A percentile compares a stretch with the other conserved stretches of the same genome.
These are phyloP conservation scores for Parapristionchus giblindavisi DNA, from an alignment of 2,888 invertebrate genomes.

Conservation along the genomic window DNA sequence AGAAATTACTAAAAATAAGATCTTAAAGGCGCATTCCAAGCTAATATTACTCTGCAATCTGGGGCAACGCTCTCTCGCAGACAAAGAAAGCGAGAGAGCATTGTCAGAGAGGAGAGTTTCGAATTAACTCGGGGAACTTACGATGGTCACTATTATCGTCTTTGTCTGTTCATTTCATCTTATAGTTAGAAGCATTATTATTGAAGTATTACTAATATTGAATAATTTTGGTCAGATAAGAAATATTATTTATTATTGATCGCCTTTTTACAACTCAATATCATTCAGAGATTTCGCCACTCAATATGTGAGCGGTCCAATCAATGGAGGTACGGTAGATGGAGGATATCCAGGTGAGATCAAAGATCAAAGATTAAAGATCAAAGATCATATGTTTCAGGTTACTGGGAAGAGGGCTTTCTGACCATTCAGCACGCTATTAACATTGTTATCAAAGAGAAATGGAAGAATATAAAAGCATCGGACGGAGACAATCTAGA, in stretches of 20 bases:
- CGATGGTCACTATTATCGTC: no score
- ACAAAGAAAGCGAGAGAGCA: background rate
- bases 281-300: constrained; percentile 45
- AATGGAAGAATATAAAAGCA: background rate
- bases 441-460: constrained; percentile 71
- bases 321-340: constrained; percentile 50
- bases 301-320: constrained; percentile 56
- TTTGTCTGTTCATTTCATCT: no score
- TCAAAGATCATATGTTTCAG: constrained; percentile 69
- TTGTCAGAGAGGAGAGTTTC: no score
- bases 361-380: background rate
- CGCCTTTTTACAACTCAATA: no score
- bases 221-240: no score
- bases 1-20: background rate
- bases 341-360: constrained; percentile 74
- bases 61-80: no score
- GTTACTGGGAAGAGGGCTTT: constrained; percentile 78
- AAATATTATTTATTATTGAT: no score
- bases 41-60: no score
- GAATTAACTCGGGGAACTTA: background rate
- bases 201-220: no score
- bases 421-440: constrained; percentile 77
- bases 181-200: no score
- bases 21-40: no score
- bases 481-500: background rate